Evolutionary conservation across 2,797 vertebrate genomes (phyloP).

Genomic region (Melanotaenia maccullochi): DNA sequence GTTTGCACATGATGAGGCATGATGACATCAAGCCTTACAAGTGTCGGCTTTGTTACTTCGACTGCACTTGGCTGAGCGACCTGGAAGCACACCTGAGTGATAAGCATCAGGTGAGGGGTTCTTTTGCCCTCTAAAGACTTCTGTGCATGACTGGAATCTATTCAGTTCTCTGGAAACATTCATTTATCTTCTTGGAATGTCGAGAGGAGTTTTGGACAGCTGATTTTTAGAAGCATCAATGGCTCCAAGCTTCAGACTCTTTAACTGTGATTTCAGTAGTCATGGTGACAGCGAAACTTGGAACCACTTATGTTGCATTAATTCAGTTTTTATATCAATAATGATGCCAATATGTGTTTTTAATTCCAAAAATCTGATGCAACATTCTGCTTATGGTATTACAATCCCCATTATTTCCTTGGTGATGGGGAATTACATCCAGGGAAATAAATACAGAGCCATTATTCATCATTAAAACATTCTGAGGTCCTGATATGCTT

Average conservation of each 20-base stretch:
- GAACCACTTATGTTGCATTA: not conserved
- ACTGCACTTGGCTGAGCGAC: constrained; percentile 87
- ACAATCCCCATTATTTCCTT: not conserved
- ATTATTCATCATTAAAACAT: too few relatives aligned
- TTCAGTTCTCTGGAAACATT: not conserved
- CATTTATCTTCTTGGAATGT: not conserved
- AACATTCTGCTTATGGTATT: not conserved
- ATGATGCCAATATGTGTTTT: not conserved
- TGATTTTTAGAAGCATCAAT: not conserved
- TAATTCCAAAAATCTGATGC: not conserved
- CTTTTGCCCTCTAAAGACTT: not conserved
- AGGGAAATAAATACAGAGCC: too few relatives aligned
- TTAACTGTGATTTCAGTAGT: not conserved
- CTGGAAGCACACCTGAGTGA: constrained; percentile 89
- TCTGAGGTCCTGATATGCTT: not conserved
- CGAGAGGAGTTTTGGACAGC: not conserved
- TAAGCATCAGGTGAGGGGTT: constrained; percentile 76
- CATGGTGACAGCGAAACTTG: not conserved
- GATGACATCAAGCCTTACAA: constrained; percentile 88
- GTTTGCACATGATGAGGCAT: constrained; percentile 89
- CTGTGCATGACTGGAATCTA: constrained; percentile 23
- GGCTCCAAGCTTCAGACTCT: not conserved
- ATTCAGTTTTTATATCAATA: not conserved
- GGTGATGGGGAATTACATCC: too few relatives aligned
- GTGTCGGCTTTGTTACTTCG: constrained; percentile 93